Base-by-base conservation (phyloP, 1,140 invertebrate genomes). In the Saccostrea cuccullata region DNA sequence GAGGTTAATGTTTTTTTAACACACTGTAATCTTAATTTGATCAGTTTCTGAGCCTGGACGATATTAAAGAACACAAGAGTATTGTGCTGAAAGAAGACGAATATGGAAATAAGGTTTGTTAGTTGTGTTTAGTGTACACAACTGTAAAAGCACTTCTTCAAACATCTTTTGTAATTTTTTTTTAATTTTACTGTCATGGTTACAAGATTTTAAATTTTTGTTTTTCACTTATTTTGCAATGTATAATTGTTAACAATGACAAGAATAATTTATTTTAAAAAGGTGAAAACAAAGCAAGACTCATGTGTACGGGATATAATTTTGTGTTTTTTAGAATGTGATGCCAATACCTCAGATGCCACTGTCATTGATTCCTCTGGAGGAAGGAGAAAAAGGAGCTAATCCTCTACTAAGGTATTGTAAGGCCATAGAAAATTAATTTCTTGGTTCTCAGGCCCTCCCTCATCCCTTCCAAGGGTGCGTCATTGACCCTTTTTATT, bases 1-100 rank as follows among this genome's bases (percentile, higher is more conserved):
- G 47, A 47, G 47, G 47, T 47, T 47, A 47, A 64, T 20, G n/a
- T 6, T 64, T 64, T 4, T 60, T 64, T 17, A 64, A 64, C 47
- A 64, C n/a, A 64, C n/a, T 36, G 26, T 82, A 36, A 13, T 6
- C 40, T 89, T 88, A n/a, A 87, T 23, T 90, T 91, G 4, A 17
- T 17, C 89, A 94, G 92, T 94, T 94, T 86, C 90, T 94, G 5
- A 90, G 90, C 30, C 84, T 94, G 82, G 94, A 94, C 92, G 94
- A 94, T 85, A 90, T 94, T 36, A 85, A 88, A 26, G 90, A 91
- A 73, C 86, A 88, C 30, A 92, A 92, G 17, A 92, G 93, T 70
- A 91, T 92, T 20, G 82, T 91, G 56, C 20, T 92, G 70, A 93
- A 92, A 70, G 90, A 92, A 60, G 91, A 91, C 83, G 84, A 60